Percentiles rank a stretch among this genome's conserved stretches.
Evolutionary conservation across 2,113 vertebrate genomes (phyloP).

Genomic region (Pan troglodytes): NHGRI_mPanTro3-v2.1_pri NC_072404.2:99580501-99581000

Average conservation of each 20-base stretch:
- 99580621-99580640: too few relatives aligned
- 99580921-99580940: neutral
- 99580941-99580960: neutral
- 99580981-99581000: too few relatives aligned
- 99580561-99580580: neutral
- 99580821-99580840: neutral
- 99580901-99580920: neutral
- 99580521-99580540: neutral
- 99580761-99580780: neutral
- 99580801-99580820: neutral
- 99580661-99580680: too few relatives aligned
- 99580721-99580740: neutral
- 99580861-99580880: neutral
- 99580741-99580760: neutral
- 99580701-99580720: too few relatives aligned
- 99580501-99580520: neutral
- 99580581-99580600: neutral
- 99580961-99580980: too few relatives aligned
- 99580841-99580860: neutral
- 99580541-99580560: neutral
- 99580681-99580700: too few relatives aligned
- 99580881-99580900: conserved; percentile 4
- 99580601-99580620: neutral
- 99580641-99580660: too few relatives aligned
- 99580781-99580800: neutral